Evolutionary conservation across 2,113 vertebrate species (phyloP).

Genomic region (Pitta sordida): DNA sequence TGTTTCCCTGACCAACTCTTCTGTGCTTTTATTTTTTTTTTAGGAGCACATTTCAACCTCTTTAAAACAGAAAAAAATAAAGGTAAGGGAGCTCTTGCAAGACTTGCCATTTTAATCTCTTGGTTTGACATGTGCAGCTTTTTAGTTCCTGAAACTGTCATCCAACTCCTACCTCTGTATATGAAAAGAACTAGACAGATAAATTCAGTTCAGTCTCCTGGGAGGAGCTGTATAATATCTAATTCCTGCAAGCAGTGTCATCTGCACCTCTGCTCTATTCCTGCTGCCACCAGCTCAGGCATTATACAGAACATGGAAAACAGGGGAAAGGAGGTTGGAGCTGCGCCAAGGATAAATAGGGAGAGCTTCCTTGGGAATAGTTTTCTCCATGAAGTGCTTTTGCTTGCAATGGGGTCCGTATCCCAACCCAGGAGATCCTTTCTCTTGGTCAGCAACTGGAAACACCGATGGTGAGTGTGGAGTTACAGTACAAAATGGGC

Average conservation of each 20-base stretch:
- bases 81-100: not conserved
- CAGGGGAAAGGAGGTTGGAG: not conserved
- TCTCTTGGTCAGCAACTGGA: not conserved
- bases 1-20: not conserved
- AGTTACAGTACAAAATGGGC: not conserved
- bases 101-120: not conserved
- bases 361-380: not conserved
- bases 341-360: fast-evolving
- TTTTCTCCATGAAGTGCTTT: fast-evolving
- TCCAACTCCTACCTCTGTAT: not conserved
- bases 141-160: not conserved
- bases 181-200: not conserved
- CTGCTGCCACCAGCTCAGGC: not conserved
- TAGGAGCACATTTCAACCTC: not conserved
- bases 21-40: not conserved
- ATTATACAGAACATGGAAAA: fast-evolving
- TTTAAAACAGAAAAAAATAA: not conserved
- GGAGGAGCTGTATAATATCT: not conserved
- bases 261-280: fast-evolving
- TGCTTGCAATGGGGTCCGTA: too few relatives aligned
- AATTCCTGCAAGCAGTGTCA: not conserved
- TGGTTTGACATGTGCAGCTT: not conserved
- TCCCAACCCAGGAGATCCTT: not conserved
- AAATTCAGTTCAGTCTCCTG: not conserved
- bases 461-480: not conserved